phyloP scores from a whole-genome alignment of 1,140 invertebrate genomes.

The Anastrepha ludens region DNA sequence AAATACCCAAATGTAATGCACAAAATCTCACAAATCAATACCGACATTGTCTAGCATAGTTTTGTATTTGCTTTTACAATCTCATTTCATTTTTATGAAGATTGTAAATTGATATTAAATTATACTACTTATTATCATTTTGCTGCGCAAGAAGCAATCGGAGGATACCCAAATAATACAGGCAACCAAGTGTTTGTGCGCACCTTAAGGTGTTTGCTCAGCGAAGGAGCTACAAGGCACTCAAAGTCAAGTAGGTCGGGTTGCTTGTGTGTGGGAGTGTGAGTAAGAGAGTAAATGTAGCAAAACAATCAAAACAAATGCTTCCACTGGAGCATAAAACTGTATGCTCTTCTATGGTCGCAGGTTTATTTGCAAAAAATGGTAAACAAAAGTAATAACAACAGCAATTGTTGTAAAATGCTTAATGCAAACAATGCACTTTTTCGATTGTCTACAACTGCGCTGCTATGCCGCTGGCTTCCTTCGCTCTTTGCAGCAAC shows the following conservation, averaged over 20 bases:
- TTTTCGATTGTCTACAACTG: constrained; percentile 31
- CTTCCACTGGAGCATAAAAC: constrained; percentile 10
- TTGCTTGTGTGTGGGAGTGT: not conserved
- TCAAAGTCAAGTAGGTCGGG: not conserved
- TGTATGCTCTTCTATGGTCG: not conserved
- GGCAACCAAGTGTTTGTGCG: not conserved
- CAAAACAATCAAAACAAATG: constrained; percentile 38
- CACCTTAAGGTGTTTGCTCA: not conserved
- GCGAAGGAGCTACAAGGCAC: not conserved
- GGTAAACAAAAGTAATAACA: constrained; percentile 39
- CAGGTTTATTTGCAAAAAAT: constrained; percentile 26
- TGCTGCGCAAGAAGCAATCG: not conserved
- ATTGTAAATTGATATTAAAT: constrained; percentile 55
- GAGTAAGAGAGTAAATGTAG: not conserved
- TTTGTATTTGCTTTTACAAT: not conserved
- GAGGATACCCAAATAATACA: constrained; percentile 13
- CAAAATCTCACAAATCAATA: constrained; percentile 1
- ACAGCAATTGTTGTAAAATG: constrained; percentile 52
- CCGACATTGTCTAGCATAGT: not conserved
- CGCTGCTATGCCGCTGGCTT: not conserved
- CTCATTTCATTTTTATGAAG: not conserved
- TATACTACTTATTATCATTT: constrained; percentile 55
- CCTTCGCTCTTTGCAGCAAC: not conserved
- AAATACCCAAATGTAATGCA: not conserved
- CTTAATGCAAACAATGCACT: constrained; percentile 54